A percentile compares a stretch with the other conserved stretches of the same genome.
Conservation (phyloP, 2,888 invertebrate species). For the Drosophila villosipedis region DNA sequence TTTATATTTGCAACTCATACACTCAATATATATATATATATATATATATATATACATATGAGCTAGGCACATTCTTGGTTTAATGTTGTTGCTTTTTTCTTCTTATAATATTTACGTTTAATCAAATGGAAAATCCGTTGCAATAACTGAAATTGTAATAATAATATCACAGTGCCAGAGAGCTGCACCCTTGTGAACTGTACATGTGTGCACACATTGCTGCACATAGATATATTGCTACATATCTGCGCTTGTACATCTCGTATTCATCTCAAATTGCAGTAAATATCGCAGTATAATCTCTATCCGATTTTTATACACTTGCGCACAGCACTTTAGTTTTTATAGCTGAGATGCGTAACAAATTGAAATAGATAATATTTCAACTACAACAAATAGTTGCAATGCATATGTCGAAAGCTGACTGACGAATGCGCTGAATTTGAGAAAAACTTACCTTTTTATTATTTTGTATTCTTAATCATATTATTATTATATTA, state of each 20-base stretch:
- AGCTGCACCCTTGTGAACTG: conserved; percentile 29
- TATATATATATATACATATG: too few species aligned
- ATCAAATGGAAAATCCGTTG: conserved; percentile 83
- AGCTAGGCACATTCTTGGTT: conserved; percentile 11
- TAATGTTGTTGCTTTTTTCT: conserved; percentile 4
- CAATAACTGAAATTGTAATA: conserved; percentile 71
- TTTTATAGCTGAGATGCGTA: neutral
- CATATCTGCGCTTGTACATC: conserved; percentile 13
- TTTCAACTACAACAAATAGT: neutral
- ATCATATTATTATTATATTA: neutral
- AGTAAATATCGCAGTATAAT: conserved; percentile 35
- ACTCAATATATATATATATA: neutral
- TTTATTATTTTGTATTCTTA: neutral
- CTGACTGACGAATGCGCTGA: too few species aligned
- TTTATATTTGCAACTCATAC: neutral
- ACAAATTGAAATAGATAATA: neutral
- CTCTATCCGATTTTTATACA: conserved; percentile 27
- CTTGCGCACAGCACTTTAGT: neutral
- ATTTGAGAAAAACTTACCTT: neutral
- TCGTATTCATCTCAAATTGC: conserved; percentile 22
- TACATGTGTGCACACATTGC: conserved; percentile 4
- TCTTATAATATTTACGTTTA: conserved; percentile 81
- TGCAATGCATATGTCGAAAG: neutral
- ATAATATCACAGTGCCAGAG: conserved; percentile 42
- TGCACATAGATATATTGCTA: conserved; percentile 8